Conservation (phyloP, 2,797 vertebrate genomes). For the Nannoperca australis region DNA sequence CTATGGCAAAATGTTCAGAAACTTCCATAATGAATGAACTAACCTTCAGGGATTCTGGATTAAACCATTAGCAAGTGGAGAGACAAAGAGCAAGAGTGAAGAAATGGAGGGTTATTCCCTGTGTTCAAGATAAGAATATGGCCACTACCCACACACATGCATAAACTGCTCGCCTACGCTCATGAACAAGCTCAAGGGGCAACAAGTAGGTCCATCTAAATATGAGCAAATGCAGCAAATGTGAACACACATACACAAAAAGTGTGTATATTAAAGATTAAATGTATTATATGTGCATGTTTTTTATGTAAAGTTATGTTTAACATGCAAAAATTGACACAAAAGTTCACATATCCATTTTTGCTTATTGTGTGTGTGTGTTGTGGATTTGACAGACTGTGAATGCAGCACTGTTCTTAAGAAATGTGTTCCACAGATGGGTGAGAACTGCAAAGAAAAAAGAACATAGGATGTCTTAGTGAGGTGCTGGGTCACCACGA, state of each 20-base stretch:
- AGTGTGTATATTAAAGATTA: neutral
- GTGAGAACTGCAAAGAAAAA: neutral
- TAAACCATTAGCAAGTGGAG: slow-evolving; percentile 48
- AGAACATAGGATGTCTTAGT: neutral
- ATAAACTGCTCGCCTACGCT: slow-evolving; percentile 43
- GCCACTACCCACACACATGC: slow-evolving; percentile 53
- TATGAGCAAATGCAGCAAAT: neutral
- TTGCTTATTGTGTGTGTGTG: neutral
- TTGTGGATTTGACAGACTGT: neutral
- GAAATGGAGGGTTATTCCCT: slow-evolving; percentile 63
- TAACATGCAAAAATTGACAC: neutral
- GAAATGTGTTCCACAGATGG: neutral
- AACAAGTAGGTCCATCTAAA: slow-evolving; percentile 24
- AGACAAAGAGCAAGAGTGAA: slow-evolving; percentile 55
- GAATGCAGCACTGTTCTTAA: neutral
- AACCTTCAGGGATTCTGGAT: slow-evolving; percentile 57
- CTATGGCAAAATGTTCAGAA: slow-evolving; percentile 26
- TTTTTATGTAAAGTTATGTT: slow-evolving; percentile 7
- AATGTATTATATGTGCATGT: neutral
- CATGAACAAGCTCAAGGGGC: slow-evolving; percentile 45
- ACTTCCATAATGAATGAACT: slow-evolving; percentile 40
- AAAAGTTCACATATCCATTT: neutral
- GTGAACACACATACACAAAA: neutral
- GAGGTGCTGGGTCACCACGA: neutral
- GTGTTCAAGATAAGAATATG: slow-evolving; percentile 47